Evolutionary conservation across 2,797 vertebrate genomes (phyloP).

Genomic region (Pipistrellus nathusii): DNA sequence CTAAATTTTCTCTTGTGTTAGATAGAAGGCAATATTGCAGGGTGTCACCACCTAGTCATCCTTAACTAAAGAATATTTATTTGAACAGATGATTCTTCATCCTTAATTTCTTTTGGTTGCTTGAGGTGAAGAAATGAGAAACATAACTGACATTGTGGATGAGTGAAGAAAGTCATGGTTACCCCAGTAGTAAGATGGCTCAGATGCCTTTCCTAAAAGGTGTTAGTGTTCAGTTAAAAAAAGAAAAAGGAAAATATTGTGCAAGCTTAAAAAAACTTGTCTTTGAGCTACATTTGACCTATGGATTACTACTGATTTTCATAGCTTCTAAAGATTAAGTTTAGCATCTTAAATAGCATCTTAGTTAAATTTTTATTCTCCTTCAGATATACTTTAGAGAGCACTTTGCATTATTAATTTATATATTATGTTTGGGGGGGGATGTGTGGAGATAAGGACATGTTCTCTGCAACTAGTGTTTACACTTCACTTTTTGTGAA

Average conservation of each 20-base stretch:
- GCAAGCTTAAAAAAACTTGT: neutral
- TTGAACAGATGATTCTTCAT: slow-evolving; percentile 12
- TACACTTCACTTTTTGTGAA: neutral
- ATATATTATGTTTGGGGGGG: neutral
- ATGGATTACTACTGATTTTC: neutral
- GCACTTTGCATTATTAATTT: slow-evolving; percentile 1
- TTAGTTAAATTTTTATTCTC: slow-evolving; percentile 36
- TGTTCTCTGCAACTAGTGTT: neutral
- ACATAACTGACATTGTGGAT: neutral
- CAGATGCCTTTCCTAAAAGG: neutral
- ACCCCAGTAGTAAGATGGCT: neutral
- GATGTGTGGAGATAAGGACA: neutral
- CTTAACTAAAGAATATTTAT: slow-evolving; percentile 40
- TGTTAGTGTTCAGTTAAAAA: neutral
- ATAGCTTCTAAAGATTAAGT: slow-evolving; percentile 3
- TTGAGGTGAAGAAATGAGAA: slow-evolving; percentile 3
- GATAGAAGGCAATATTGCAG: neutral
- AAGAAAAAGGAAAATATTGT: neutral
- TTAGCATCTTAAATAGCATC: neutral
- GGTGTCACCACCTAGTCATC: neutral
- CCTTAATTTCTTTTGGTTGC: slow-evolving; percentile 41
- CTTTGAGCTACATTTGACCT: neutral
- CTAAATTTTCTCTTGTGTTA: slow-evolving; percentile 11
- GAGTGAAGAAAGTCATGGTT: neutral
- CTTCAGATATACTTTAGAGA: slow-evolving; percentile 1